phyloP scores from a whole-genome alignment of 2,888 invertebrate species.

The Drosophila borborema region DNA sequence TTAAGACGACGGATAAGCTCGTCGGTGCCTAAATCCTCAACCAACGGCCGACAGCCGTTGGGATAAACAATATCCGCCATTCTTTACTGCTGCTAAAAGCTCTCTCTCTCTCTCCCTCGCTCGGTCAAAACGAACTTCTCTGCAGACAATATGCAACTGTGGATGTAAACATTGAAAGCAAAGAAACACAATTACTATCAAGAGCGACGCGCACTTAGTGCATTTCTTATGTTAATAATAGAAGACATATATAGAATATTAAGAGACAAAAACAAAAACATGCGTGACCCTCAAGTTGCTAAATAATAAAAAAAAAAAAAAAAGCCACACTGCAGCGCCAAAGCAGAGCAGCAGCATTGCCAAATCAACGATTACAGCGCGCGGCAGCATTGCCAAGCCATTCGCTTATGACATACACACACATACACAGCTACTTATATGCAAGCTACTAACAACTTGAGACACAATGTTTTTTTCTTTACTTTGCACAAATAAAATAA shows the following conservation, averaged over 20 bases:
- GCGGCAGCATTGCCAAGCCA: conserved; percentile 63
- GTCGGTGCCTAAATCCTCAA: conserved; percentile 97
- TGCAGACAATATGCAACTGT: conserved; percentile 31
- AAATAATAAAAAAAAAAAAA: conserved; percentile 12
- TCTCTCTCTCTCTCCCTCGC: conserved; percentile 2
- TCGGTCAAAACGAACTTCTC: neutral
- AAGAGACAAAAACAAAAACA: conserved; percentile 35
- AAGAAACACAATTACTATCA: conserved; percentile 2
- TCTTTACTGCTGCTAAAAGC: conserved; percentile 25
- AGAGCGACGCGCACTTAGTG: neutral
- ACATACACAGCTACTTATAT: conserved; percentile 27
- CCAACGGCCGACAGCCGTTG: conserved; percentile 96
- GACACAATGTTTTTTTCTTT: conserved; percentile 34
- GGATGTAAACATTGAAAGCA: conserved; percentile 32
- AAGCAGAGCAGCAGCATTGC: conserved; percentile 65
- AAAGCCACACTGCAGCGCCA: conserved; percentile 41
- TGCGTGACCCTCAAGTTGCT: conserved; percentile 58
- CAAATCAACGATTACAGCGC: conserved; percentile 67
- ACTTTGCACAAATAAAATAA: conserved; percentile 19
- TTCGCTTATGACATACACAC: conserved; percentile 37
- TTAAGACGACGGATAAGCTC: conserved; percentile 97
- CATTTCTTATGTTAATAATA: conserved; percentile 15
- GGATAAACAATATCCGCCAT: conserved; percentile 97
- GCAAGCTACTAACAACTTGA: conserved; percentile 35
- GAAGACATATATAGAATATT: conserved; percentile 11